Evolutionary conservation across 2,888 invertebrate genomes (phyloP).

Genomic region (Pheosia gnoma): DNA sequence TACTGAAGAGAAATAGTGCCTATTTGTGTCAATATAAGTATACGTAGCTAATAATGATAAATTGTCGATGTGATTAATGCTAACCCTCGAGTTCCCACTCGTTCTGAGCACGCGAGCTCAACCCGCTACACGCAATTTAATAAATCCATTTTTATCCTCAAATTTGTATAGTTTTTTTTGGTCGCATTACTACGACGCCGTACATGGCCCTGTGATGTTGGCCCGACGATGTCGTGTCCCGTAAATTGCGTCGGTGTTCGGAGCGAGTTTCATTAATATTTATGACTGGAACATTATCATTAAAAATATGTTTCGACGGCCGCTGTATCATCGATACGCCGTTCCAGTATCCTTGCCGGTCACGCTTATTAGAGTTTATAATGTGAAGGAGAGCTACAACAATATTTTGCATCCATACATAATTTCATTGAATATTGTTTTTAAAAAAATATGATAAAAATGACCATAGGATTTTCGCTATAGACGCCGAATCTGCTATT

Average conservation of each 20-base stretch:
- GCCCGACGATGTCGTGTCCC: conserved; percentile 47
- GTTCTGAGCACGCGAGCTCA: conserved; percentile 33
- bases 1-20: conserved; percentile 16
- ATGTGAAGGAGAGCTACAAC: conserved; percentile 20
- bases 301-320: conserved; percentile 72
- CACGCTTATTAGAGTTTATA: conserved; percentile 29
- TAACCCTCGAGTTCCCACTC: conserved; percentile 21
- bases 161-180: conserved; percentile 31
- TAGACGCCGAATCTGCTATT: too few relatives aligned
- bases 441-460: too few relatives aligned
- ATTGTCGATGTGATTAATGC: conserved; percentile 35
- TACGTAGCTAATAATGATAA: conserved; percentile 35
- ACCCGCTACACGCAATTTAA: conserved; percentile 42
- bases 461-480: too few relatives aligned
- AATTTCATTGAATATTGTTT: conserved; percentile 1
- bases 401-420: conserved; percentile 11
- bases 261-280: conserved; percentile 77
- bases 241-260: conserved; percentile 57
- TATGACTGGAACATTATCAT: conserved; percentile 78
- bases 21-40: conserved; percentile 27
- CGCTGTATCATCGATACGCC: conserved; percentile 60
- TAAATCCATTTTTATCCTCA: conserved; percentile 36
- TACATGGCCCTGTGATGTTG: conserved; percentile 46
- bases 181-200: conserved; percentile 34
- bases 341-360: conserved; percentile 43